Evolutionary conservation across 2,113 vertebrate genomes (phyloP).

Genomic region (Gallinago paraguaiae): DNA sequence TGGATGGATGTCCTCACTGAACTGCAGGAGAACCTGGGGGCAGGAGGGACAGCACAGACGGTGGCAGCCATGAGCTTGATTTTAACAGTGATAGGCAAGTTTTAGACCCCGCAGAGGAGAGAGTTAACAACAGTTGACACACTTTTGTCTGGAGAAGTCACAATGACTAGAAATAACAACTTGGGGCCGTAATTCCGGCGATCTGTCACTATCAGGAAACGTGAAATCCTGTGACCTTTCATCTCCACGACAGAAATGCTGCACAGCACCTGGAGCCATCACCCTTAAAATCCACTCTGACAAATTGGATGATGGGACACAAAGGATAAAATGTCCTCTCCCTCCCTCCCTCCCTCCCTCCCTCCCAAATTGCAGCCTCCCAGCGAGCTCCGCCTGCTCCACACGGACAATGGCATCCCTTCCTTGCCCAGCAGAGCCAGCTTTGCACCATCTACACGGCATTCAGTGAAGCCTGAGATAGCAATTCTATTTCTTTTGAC

Average conservation of each 20-base stretch:
- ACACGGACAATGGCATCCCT: accelerated
- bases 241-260: constrained; percentile 40
- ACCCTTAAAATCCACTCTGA: constrained; percentile 13
- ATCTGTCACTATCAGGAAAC: constrained; percentile 58
- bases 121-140: constrained; percentile 49
- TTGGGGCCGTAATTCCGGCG: constrained; percentile 26
- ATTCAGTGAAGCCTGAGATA: neutral
- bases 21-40: neutral
- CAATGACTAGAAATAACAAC: constrained; percentile 29
- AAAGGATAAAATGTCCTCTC: neutral
- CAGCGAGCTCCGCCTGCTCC: neutral
- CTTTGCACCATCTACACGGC: neutral
- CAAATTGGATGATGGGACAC: neutral
- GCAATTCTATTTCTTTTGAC: neutral
- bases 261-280: constrained; percentile 5
- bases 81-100: neutral
- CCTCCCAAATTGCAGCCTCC: neutral
- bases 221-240: constrained; percentile 59
- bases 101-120: neutral
- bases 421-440: neutral
- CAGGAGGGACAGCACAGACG: neutral
- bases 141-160: constrained; percentile 42
- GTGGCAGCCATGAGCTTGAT: neutral
- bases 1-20: neutral
- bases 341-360: neutral